Evolutionary conservation across 2,113 vertebrate species (phyloP).

Genomic region (Cyanoderma ruficeps): DNA sequence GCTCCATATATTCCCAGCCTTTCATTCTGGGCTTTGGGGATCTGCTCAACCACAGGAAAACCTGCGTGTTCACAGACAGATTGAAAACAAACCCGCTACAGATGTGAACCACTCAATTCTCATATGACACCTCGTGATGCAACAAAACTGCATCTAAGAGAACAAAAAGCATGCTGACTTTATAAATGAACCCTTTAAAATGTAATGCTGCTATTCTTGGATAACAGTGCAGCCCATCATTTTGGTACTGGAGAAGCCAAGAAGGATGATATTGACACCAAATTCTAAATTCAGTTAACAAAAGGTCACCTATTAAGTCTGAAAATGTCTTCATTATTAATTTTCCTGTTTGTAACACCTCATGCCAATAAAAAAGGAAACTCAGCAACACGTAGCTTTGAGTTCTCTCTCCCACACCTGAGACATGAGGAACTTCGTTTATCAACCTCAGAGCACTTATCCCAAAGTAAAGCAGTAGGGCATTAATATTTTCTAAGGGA

Average conservation of each 20-base stretch:
- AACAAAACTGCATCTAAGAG: neutral
- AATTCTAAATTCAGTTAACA: neutral
- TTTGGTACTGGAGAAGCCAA: neutral
- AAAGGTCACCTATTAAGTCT: neutral
- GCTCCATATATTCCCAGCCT: neutral
- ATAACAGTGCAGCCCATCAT: neutral
- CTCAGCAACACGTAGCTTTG: accelerated
- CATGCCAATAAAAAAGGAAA: neutral
- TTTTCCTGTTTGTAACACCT: neutral
- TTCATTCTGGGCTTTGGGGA: neutral
- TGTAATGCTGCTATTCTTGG: neutral
- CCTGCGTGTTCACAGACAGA: accelerated
- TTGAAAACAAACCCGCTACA: accelerated
- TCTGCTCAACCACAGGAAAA: neutral
- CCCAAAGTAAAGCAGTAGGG: neutral
- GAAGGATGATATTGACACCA: accelerated
- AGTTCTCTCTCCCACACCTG: neutral
- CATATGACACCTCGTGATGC: neutral
- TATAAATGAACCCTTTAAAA: neutral
- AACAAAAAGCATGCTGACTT: neutral
- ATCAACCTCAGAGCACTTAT: neutral
- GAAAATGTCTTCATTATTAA: neutral
- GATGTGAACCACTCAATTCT: neutral
- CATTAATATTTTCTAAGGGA: neutral
- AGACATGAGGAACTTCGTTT: neutral